phyloP scores from a whole-genome alignment of 2,888 invertebrate genomes.

The Dermolepida albohirtum region DNA sequence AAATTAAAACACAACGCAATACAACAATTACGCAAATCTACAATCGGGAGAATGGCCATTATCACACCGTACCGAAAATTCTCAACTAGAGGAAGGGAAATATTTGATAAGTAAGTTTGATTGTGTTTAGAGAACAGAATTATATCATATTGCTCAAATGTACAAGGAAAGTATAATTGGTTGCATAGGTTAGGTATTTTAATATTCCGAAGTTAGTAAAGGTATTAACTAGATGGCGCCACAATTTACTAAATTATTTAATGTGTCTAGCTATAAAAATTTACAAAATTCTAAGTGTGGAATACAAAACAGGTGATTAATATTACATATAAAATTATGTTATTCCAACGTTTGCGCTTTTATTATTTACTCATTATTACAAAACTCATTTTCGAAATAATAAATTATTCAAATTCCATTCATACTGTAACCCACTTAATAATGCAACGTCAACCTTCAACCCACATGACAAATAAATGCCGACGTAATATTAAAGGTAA shows the following conservation, averaged over 20 bases:
- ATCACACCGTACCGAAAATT: slow-evolving; percentile 15
- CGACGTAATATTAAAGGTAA: too few relatives aligned
- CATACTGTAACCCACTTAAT: too few relatives aligned
- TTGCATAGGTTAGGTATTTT: slow-evolving; percentile 12
- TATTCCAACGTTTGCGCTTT: too few relatives aligned
- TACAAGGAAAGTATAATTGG: not conserved
- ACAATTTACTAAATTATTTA: not conserved
- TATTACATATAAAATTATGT: too few relatives aligned
- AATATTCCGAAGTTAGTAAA: not conserved
- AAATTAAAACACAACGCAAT: not conserved
- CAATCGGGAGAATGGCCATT: not conserved
- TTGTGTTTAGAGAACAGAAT: not conserved
- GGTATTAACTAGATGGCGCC: not conserved
- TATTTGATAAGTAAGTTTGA: slow-evolving; percentile 28
- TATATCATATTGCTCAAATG: not conserved
- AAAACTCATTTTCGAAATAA: too few relatives aligned
- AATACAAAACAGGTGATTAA: too few relatives aligned
- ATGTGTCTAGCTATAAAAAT: not conserved
- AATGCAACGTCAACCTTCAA: too few relatives aligned
- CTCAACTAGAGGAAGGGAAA: slow-evolving; percentile 12
- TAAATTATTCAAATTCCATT: too few relatives aligned
- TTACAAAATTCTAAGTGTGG: too few relatives aligned
- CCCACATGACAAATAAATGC: too few relatives aligned
- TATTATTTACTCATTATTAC: too few relatives aligned
- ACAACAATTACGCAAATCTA: slow-evolving; percentile 5